These are phyloP conservation scores for Caiman crocodilus DNA, from an alignment of 2,797 vertebrate genomes.

Conservation along the genomic window DNA sequence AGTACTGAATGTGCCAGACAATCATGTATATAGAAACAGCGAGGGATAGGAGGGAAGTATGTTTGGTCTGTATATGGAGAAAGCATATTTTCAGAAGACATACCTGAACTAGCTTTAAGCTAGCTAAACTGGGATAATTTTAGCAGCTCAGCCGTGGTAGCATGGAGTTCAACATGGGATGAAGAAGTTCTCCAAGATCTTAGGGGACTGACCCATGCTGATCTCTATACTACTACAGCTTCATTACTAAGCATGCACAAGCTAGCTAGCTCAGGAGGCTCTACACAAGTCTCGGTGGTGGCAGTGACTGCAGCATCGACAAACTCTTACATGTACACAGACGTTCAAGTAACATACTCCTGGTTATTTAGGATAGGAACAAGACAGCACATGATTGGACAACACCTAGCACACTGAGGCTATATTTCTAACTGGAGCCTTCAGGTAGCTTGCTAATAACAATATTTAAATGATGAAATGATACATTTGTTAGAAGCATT, in stretches of 20 bases:
- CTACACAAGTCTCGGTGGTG: neutral
- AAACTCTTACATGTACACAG: accelerated
- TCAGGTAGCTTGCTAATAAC: neutral
- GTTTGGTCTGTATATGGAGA: slow-evolving; percentile 22
- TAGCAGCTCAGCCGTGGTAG: neutral
- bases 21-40: slow-evolving; percentile 39
- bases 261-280: neutral
- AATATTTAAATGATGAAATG: neutral
- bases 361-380: neutral
- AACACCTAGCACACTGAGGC: neutral
- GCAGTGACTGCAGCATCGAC: too few relatives aligned
- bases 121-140: neutral
- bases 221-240: neutral
- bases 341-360: neutral
- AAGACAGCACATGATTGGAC: neutral
- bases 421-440: neutral
- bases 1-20: slow-evolving; percentile 63
- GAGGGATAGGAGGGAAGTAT: slow-evolving; percentile 16
- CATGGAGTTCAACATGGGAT: neutral
- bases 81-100: neutral
- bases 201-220: neutral
- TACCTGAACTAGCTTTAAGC: neutral
- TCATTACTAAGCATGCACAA: neutral
- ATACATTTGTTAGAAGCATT: neutral
- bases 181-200: neutral